Evolutionary conservation across 2,113 vertebrate genomes (phyloP), one percentile per base, ranked within the genome.

Genomic region (Pygoscelis adeliae): DNA sequence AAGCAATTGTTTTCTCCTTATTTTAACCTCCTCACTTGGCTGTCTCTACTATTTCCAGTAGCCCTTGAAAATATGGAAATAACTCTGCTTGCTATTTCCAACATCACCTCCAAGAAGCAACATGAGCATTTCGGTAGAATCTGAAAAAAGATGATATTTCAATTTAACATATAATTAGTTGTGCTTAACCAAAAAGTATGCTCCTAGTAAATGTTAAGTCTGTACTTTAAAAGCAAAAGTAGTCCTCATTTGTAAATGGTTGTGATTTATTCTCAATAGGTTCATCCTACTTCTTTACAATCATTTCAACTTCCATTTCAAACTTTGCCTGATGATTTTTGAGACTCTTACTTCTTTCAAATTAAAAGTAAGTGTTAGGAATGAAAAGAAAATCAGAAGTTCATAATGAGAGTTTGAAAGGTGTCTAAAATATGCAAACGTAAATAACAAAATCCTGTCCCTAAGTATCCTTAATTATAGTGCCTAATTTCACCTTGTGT

Each of bases 1-100:
- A 87, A 78, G 21, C 40, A 84, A 73, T 58, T 89, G 30, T 69
- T 95, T 90, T 55, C 65, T 56, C 34, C 40, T 87, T 89, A 69
- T 76, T 82, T 95, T 94, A 91, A 96, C 65, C 59, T 81, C 59
- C 34, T 87, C 61, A 85, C 56, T 82, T 95, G 47, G 12, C 53
- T 90, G 49, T 62, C 53, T 86, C 59, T 67, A 62, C 20, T 81
- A 42, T 58, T 95, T 81, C 67, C 22, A 83, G 34, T 23, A 78
- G 55, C 17, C 32, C n/a, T 80, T 67, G 42, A 77, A 95, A 83
- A 88, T 22, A 66, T 5, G 61, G 40, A 90, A 93, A 65, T 25
- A 92, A 90, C 19, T 85, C n/a, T 61, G 34, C 15, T 59, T 87
- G 22, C 32, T 76, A 52, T 84, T 90, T 84, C 66, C 18, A 67